Base-by-base conservation (phyloP, 2,797 vertebrate genomes). In the Myioborus melanocephalus region DNA sequence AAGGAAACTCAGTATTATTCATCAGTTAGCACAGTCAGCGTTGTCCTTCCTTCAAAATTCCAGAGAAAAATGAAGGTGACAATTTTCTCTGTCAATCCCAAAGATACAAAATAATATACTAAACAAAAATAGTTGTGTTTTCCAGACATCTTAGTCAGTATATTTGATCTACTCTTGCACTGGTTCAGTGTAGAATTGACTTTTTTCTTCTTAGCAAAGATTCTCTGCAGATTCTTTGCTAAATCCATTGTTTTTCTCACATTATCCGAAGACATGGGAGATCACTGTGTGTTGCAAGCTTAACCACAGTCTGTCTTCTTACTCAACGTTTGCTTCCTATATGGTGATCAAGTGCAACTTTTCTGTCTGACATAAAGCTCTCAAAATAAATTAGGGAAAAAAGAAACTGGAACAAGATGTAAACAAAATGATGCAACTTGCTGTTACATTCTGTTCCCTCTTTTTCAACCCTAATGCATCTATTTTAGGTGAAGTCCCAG, bases 331-430 rank as follows among this genome's bases (percentile, higher is more conserved):
- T 75, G 8, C 50, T 83, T 88, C 90, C 80, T 68, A 9, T 57
- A 57, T 12, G 82, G 32, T 84, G 72, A 26, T 90, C 59, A 59
- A 71, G 50, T 83, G 80, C 91, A 77, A 52, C 52, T 93, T 84
- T 83, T 73, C 47, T 87, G 68, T 56, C 50, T 95, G 91, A 88
- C 73, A 86, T 79, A 87, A 83, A 94, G 35, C 47, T 94, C 91
- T 83, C 55, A 86, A 93, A 94, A 91, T 89, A 95, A 94, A 91
- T 83, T 53, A 75, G n/a, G 46, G 56, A 77, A 94, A 90, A 89
- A 65, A 46, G 53, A 88, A 90, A 72, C 53, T 76, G 80, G 85
- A 96, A 81, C 65, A 93, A 93, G 83, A 87, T 78, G 34, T 78
- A 94, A 96, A 94, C 4, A 9, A 87, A 94, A 80, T 90, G 50